Base-by-base conservation (phyloP, 2,888 invertebrate species). In the Rhagium mordax region DNA sequence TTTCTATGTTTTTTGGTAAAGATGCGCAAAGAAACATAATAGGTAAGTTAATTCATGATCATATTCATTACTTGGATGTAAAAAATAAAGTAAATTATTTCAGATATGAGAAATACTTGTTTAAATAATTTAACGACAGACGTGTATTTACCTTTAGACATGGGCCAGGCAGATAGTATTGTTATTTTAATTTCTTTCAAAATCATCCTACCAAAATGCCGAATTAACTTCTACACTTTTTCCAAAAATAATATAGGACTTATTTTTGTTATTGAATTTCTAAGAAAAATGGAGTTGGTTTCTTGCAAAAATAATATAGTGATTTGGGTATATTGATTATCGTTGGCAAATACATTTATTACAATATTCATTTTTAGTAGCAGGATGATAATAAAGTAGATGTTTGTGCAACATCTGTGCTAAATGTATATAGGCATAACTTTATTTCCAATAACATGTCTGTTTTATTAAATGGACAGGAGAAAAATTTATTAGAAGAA, bases 81-180 rank as follows among this genome's bases (percentile, higher is more conserved):
- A n/a, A 3, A 49, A 8, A 10, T 53, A 20, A 53, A 20, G 21
- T 53, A 21, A 21, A 53, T 24, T 70, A 24, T 70, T 74, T 59
- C 67, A 74, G 74, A 74, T 71, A 48, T 69, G 53, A 68, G 74
- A 70, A 65, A 48, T 2, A 61, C 69, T 16, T 74, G 74, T 51
- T 53, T 69, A n/a, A 13, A 49, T 47, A 74, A 66, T 18, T 51
- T 24, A 55, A 66, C 66, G 21, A 71, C 21, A 53, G 65, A 71
- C 48, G 29, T 75, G 51, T 72, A 55, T 61, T 64, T 72, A 27
- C 72, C 72, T 21, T 66, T 72, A 8, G 61, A 57, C 20, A 48
- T 33, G 27, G 70, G 67, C 27, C 51, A 70, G 49, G 62, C 64
- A 3, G 27, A 66, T 57, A 70, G 66, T 64, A 49, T 70, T 20